Evolutionary conservation across 2,113 vertebrate genomes (phyloP), one percentile per base, ranked within the genome.

Genomic region (Puffinus mauretanicus): DNA sequence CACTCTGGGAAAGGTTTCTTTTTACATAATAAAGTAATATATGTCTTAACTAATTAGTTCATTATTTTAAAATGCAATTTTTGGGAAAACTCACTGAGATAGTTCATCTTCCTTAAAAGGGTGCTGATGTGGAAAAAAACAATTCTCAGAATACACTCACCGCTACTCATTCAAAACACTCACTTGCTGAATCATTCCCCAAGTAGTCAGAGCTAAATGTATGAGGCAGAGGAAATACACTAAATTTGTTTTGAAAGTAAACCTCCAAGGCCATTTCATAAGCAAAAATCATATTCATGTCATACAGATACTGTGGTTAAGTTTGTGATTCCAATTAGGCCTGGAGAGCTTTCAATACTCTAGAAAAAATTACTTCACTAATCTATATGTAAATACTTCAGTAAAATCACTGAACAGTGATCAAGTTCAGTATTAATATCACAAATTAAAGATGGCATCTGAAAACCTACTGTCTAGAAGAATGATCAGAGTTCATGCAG

Each of bases 351-450:
- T 97, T 95, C 97, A 92, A 58, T 89, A 96, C 90, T 86, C 76
- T 30, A 60, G 79, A 90, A 97, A 97, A 94, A 95, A 95, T 91
- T 87, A 67, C 87, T 96, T 91, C 82, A 88, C 93, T 97, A 97
- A 96, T 97, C 95, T 97, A 87, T 97, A 98, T 97, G 97, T 98
- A 98, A 98, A 98, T 98, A 97, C 91, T 97, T 97, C 94, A 96
- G 89, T 96, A 97, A 98, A 98, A 97, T 86, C 97, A 97, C 95
- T 97, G 96, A 98, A 97, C 89, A 42, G 95, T 96, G 97, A 98
- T 98, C 82, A 94, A 88, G 96, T 97, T 98, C 84, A 91, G 93
- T 97, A 97, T 97, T 98, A 97, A 95, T 96, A 96, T 80, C 86
- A 38, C 96, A 98, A 98, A 98, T 98, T 98, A 98, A 96, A 97